A percentile compares a stretch with the other conserved stretches of the same genome.
phyloP scores from a whole-genome alignment of 2,888 invertebrate species.

The Anorthoa munda region DNA sequence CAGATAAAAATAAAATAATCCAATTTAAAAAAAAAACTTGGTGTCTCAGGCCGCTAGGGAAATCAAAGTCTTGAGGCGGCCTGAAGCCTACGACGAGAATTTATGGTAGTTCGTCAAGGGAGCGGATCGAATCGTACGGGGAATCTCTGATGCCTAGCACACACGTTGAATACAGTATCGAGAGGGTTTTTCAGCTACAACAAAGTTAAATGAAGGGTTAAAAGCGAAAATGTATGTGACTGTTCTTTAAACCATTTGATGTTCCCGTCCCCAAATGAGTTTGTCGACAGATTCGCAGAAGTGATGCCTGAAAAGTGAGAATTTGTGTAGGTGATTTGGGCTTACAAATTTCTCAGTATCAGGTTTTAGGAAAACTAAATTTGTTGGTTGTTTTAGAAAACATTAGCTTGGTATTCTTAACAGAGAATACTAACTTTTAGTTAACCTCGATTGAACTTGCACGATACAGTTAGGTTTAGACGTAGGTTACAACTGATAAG shows the following conservation, averaged over 20 bases:
- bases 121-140: slow-evolving; percentile 61
- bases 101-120: slow-evolving; percentile 80
- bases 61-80: slow-evolving; percentile 79
- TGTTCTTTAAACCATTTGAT: background rate
- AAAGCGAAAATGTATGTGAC: slow-evolving; percentile 15
- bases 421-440: background rate
- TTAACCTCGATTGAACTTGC: background rate
- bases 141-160: slow-evolving; percentile 47
- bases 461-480: background rate
- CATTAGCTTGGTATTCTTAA: background rate
- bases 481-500: too few species aligned
- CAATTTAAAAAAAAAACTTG: slow-evolving; percentile 76
- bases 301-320: background rate
- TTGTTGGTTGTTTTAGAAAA: background rate
- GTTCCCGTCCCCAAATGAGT: background rate
- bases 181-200: slow-evolving; percentile 40
- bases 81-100: slow-evolving; percentile 78
- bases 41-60: slow-evolving; percentile 79
- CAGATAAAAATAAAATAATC: slow-evolving; percentile 70
- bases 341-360: slow-evolving; percentile 1
- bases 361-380: background rate
- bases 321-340: background rate
- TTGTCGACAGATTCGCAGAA: slow-evolving; percentile 18
- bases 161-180: slow-evolving; percentile 65
- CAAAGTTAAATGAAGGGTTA: slow-evolving; percentile 46